Conservation (phyloP, 2,113 vertebrate genomes). For the Puntigrus tetrazona region DNA sequence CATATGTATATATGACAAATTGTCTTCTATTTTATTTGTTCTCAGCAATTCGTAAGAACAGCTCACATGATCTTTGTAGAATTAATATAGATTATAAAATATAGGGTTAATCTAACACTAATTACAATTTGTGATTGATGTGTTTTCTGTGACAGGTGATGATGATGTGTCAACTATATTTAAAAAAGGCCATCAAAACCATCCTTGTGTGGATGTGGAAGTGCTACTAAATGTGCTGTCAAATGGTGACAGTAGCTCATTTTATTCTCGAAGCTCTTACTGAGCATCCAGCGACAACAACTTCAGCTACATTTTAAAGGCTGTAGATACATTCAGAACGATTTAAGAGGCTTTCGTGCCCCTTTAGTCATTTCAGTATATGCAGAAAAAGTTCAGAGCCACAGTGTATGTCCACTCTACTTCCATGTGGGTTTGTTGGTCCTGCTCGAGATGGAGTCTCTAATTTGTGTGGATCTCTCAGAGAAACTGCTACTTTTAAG, state of each 20-base stretch:
- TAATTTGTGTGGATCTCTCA: slow-evolving; percentile 76
- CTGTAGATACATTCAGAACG: slow-evolving; percentile 53
- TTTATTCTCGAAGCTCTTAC: slow-evolving; percentile 19
- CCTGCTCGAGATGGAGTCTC: slow-evolving; percentile 73
- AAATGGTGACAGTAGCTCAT: slow-evolving; percentile 55
- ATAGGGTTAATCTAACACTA: slow-evolving; percentile 11
- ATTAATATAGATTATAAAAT: slow-evolving; percentile 19
- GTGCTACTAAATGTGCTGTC: slow-evolving; percentile 55
- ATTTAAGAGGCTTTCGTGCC: slow-evolving; percentile 17
- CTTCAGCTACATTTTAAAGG: slow-evolving; percentile 50
- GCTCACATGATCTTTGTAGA: slow-evolving; percentile 17
- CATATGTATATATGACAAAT: slow-evolving; percentile 31
- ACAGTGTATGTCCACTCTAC: slow-evolving; percentile 64
- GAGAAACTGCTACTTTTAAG: slow-evolving; percentile 72
- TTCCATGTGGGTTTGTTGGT: slow-evolving; percentile 81
- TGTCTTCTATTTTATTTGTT: slow-evolving; percentile 26
- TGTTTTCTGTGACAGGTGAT: background rate
- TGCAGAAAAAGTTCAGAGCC: background rate
- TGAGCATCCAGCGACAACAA: slow-evolving; percentile 38
- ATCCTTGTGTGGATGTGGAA: slow-evolving; percentile 55
- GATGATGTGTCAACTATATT: slow-evolving; percentile 26
- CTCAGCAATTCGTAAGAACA: slow-evolving; percentile 12
- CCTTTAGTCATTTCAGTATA: background rate
- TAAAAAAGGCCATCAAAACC: slow-evolving; percentile 48
- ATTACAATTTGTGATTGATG: slow-evolving; percentile 14